Conservation (phyloP, 2,113 vertebrate species). For the Sebastes fasciatus region DNA sequence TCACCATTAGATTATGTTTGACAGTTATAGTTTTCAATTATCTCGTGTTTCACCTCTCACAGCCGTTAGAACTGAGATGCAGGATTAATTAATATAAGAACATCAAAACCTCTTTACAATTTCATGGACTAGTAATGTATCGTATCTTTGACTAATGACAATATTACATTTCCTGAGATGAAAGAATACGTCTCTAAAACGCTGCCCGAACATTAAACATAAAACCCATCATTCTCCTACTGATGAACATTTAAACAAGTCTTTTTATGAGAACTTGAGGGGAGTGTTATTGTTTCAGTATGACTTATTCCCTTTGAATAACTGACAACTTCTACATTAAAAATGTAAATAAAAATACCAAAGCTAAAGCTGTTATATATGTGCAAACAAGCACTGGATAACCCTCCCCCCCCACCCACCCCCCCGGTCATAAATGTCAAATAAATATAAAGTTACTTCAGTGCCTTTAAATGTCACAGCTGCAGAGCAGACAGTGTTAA, state of each 20-base stretch:
- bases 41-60: not conserved
- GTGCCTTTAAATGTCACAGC: slow-evolving; percentile 13
- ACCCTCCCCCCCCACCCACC: not conserved
- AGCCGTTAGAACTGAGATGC: not conserved
- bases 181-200: slow-evolving; percentile 25
- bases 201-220: slow-evolving; percentile 16
- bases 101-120: not conserved
- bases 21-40: not conserved
- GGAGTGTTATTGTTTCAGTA: slow-evolving; percentile 11
- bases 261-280: slow-evolving; percentile 13
- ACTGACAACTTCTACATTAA: not conserved
- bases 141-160: slow-evolving; percentile 12
- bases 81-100: slow-evolving; percentile 6
- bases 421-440: not conserved
- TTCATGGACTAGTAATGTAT: slow-evolving; percentile 16
- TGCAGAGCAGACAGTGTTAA: not conserved
- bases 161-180: slow-evolving; percentile 62
- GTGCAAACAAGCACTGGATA: slow-evolving; percentile 45
- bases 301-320: slow-evolving; percentile 30
- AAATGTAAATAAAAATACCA: not conserved
- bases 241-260: slow-evolving; percentile 18
- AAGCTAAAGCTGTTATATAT: not conserved
- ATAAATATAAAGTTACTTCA: slow-evolving; percentile 22
- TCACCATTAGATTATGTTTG: slow-evolving; percentile 1
- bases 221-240: slow-evolving; percentile 4